Conservation (phyloP, 2,113 vertebrate species). For the Synodontis membranacea region DNA sequence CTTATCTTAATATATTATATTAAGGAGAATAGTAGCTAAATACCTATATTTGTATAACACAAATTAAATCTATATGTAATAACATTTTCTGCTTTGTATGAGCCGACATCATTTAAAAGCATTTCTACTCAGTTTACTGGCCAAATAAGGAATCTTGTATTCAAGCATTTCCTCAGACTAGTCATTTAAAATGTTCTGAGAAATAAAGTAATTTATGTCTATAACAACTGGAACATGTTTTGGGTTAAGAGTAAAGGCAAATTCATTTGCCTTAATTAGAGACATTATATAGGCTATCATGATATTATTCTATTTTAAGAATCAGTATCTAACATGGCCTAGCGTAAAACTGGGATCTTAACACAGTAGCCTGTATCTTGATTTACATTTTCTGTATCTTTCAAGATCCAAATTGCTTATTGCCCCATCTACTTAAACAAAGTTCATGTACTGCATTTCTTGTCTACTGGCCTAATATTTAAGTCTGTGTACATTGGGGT, state of each 20-base stretch:
- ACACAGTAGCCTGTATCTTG: not conserved
- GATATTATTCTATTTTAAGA: not conserved
- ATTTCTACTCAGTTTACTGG: not conserved
- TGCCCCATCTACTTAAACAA: not conserved
- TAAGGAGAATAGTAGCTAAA: not conserved
- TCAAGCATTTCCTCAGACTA: not conserved
- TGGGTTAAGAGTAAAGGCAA: not conserved
- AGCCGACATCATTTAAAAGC: not conserved
- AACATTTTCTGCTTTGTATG: not conserved
- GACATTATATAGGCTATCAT: not conserved
- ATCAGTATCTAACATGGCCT: not conserved
- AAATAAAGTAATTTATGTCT: not conserved
- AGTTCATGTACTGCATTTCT: not conserved
- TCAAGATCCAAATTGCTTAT: not conserved
- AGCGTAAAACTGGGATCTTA: not conserved
- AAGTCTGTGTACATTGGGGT: constrained; percentile 46
- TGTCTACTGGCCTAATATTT: not conserved
- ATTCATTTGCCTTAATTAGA: not conserved
- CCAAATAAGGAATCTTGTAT: not conserved
- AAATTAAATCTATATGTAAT: no score
- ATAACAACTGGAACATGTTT: not conserved
- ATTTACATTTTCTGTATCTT: not conserved
- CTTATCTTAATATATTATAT: not conserved
- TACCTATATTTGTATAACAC: not conserved
- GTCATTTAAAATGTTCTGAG: not conserved